phyloP scores from a whole-genome alignment of 2,797 vertebrate genomes.

The Semaprochilodus insignis region DNA sequence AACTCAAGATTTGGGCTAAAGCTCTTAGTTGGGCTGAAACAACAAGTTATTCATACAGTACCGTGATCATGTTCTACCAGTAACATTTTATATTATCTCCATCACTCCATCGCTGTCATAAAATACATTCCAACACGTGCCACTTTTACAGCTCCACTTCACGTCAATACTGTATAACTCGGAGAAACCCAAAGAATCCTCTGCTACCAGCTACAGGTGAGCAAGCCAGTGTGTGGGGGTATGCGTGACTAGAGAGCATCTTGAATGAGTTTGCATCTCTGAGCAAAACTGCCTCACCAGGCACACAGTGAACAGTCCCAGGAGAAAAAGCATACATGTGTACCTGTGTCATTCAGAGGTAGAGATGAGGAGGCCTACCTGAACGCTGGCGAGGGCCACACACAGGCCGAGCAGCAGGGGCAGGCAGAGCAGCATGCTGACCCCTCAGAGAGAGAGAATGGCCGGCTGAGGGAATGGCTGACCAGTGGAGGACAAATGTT shows the following conservation, averaged over 20 bases:
- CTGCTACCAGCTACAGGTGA: not conserved
- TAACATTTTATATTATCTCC: not conserved
- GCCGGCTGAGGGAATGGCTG: constrained; percentile 38
- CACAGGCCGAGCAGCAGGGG: constrained; percentile 76
- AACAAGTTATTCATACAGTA: not conserved
- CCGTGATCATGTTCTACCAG: not conserved
- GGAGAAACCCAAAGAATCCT: constrained; percentile 24
- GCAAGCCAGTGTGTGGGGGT: not conserved
- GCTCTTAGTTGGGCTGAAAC: not conserved
- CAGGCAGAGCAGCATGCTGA: constrained; percentile 54
- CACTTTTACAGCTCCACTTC: constrained; percentile 33
- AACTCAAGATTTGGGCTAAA: not conserved
- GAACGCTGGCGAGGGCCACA: constrained; percentile 74
- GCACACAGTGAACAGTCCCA: not conserved
- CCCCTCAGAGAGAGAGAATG: constrained; percentile 61
- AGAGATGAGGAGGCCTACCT: constrained; percentile 80
- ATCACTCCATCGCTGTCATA: not conserved
- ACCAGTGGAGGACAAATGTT: constrained; percentile 7
- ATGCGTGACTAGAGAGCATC: not conserved
- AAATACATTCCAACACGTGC: not conserved
- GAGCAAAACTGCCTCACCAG: not conserved
- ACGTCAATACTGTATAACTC: constrained; percentile 3
- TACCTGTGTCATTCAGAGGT: constrained; percentile 1
- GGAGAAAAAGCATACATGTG: not conserved
- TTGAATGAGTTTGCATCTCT: not conserved